Evolutionary conservation across 2,113 vertebrate species (phyloP).

Genomic region (Xiphias gladius): DNA sequence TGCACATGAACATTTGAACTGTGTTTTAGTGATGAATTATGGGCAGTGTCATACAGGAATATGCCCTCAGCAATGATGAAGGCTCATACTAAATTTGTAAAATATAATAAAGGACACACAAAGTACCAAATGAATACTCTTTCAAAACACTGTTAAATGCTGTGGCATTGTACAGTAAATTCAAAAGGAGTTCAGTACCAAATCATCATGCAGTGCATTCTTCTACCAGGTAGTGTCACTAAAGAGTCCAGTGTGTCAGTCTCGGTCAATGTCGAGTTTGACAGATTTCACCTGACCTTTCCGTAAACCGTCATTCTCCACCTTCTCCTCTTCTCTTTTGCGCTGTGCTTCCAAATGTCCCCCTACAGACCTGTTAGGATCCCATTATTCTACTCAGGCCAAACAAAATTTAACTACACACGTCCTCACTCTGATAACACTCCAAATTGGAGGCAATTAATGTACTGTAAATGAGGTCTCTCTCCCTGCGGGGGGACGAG

Average conservation of each 20-base stretch:
- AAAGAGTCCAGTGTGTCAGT: slow-evolving; percentile 52
- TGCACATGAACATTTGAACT: background rate
- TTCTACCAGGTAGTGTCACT: slow-evolving; percentile 74
- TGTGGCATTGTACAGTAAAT: background rate
- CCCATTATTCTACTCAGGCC: background rate
- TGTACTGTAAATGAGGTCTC: slow-evolving; percentile 40
- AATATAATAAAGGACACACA: background rate
- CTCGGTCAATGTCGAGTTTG: background rate
- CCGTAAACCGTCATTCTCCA: slow-evolving; percentile 3
- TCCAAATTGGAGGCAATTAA: slow-evolving; percentile 62
- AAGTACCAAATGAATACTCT: background rate
- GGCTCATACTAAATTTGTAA: background rate
- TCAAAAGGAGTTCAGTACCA: background rate
- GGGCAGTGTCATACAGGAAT: background rate
- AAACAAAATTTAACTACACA: slow-evolving; percentile 20
- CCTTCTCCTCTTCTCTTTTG: background rate
- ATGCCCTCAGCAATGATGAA: background rate
- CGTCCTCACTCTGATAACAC: slow-evolving; percentile 16
- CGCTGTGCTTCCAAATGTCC: slow-evolving; percentile 8
- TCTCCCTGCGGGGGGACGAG: slow-evolving; percentile 33
- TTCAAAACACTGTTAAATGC: background rate
- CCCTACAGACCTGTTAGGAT: slow-evolving; percentile 26
- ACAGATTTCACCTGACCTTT: slow-evolving; percentile 12
- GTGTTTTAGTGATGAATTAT: background rate
- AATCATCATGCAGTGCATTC: slow-evolving; percentile 54